These are phyloP conservation scores for Lichenostomus cassidix DNA, from an alignment of 2,113 vertebrate species.

Conservation along the genomic window DNA sequence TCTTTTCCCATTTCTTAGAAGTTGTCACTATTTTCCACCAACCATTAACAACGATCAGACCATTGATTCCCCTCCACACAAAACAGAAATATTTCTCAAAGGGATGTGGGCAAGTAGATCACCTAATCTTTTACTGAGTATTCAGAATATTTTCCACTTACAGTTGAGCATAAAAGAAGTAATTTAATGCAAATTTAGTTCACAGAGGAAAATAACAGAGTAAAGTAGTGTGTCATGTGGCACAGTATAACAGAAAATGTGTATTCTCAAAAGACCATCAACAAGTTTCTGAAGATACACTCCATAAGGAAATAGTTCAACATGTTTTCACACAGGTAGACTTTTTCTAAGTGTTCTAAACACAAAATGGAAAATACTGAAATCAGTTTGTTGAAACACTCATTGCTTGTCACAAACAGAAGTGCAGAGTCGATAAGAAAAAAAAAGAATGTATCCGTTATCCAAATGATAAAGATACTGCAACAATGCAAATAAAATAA, in stretches of 20 bases:
- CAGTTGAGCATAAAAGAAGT: background rate
- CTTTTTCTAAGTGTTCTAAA: background rate
- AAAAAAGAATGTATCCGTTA: background rate
- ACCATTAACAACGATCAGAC: background rate
- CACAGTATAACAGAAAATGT: background rate
- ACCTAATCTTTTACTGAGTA: background rate
- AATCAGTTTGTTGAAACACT: background rate
- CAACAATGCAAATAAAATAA: conserved; percentile 80
- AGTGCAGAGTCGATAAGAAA: conserved; percentile 20
- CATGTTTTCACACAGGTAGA: background rate
- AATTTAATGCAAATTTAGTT: conserved; percentile 19
- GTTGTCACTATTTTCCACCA: background rate
- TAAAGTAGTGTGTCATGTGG: background rate
- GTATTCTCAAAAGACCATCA: background rate
- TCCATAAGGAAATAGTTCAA: background rate
- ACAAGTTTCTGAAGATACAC: background rate
- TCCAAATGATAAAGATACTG: conserved; percentile 51
- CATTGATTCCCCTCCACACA: background rate
- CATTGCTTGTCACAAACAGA: conserved; percentile 30
- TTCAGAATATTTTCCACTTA: conserved; percentile 4
- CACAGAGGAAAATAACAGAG: background rate
- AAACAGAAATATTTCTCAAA: background rate
- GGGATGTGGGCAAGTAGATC: background rate
- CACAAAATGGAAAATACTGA: background rate
- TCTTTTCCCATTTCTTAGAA: background rate